phyloP scores from a whole-genome alignment of 2,888 invertebrate genomes.

The Cerastoderma edule region DNA sequence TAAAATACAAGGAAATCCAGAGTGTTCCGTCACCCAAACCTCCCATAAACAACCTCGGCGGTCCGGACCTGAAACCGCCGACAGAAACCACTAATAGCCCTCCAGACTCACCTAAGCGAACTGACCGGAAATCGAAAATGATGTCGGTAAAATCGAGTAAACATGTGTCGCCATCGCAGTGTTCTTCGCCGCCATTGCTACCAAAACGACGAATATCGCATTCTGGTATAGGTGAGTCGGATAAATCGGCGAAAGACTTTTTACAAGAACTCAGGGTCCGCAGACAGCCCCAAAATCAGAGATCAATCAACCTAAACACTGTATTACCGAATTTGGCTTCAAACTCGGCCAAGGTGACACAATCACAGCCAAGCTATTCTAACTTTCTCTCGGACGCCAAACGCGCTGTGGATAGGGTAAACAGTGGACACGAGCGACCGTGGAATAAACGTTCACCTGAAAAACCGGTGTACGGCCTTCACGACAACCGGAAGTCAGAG shows the following conservation, averaged over 20 bases:
- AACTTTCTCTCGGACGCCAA: slow-evolving; percentile 45
- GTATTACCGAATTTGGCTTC: slow-evolving; percentile 12
- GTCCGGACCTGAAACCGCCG: slow-evolving; percentile 38
- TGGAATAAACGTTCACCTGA: slow-evolving; percentile 24
- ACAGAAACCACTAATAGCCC: slow-evolving; percentile 34
- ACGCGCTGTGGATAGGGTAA: slow-evolving; percentile 42
- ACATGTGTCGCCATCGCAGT: background rate
- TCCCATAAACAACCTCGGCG: slow-evolving; percentile 3
- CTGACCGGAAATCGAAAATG: background rate
- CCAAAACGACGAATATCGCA: slow-evolving; percentile 31
- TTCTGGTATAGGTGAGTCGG: slow-evolving; percentile 36
- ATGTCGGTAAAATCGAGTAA: background rate
- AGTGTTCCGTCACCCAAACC: slow-evolving; percentile 1
- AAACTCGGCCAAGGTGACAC: background rate
- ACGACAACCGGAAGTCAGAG: background rate
- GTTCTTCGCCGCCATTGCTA: slow-evolving; percentile 35
- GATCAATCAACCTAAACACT: background rate
- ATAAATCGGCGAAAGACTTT: slow-evolving; percentile 42
- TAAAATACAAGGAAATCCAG: background rate
- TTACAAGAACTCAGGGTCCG: slow-evolving; percentile 29
- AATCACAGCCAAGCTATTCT: slow-evolving; percentile 29
- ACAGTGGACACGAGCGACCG: slow-evolving; percentile 33
- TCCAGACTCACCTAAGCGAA: background rate
- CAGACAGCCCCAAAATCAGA: slow-evolving; percentile 28
- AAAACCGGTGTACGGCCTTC: slow-evolving; percentile 7